Conservation (phyloP, 2,888 invertebrate species). For the Bellardia pandia region DNA sequence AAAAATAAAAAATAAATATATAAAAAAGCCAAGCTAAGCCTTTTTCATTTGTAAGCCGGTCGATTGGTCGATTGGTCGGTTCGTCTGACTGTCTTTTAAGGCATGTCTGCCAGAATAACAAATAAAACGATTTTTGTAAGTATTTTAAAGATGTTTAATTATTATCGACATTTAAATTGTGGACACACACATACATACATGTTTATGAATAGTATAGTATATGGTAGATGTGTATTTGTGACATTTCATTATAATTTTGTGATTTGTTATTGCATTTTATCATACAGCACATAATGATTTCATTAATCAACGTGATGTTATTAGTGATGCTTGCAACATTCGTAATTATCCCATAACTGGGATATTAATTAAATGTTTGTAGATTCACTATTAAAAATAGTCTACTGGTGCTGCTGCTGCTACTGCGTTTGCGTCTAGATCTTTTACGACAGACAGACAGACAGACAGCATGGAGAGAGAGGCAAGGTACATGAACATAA, state of each 20-base stretch:
- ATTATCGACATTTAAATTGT: conserved; percentile 58
- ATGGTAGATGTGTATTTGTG: neutral
- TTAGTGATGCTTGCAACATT: conserved; percentile 66
- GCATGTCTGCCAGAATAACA: conserved; percentile 26
- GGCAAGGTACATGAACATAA: no score
- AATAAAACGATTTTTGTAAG: conserved; percentile 40
- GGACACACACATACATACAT: neutral
- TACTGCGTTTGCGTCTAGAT: conserved; percentile 9
- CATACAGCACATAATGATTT: conserved; percentile 72
- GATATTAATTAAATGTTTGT: conserved; percentile 70
- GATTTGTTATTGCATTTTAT: conserved; percentile 71
- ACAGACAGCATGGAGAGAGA: no score
- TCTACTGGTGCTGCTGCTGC: neutral
- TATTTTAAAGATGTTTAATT: conserved; percentile 54
- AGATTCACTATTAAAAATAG: conserved; percentile 2
- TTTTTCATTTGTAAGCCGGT: neutral
- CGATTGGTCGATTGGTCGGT: neutral
- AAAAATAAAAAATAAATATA: no score
- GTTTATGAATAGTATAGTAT: neutral
- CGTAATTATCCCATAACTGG: conserved; percentile 73
- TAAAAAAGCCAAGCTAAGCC: conserved; percentile 7
- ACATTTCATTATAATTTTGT: conserved; percentile 69
- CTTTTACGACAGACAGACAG: conserved; percentile 1
- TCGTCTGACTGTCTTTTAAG: neutral
- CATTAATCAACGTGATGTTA: conserved; percentile 73